Conservation (phyloP, 1,140 invertebrate genomes). For the Glossosoma conforme region DNA sequence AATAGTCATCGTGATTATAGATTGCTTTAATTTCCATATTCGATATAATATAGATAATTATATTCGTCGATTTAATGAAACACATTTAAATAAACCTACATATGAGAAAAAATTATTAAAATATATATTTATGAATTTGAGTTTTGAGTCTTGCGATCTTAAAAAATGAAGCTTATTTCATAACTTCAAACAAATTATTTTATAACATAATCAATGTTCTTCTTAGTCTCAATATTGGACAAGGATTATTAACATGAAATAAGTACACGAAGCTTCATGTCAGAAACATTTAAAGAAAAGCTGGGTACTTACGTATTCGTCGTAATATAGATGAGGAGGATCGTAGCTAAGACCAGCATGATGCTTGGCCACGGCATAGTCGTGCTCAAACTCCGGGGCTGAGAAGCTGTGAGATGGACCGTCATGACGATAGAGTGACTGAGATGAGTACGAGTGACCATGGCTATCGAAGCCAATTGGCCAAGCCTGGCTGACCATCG, state of each 20-base stretch:
- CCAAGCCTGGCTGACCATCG: slow-evolving; percentile 5
- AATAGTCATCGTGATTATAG: too few species aligned
- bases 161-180: too few species aligned
- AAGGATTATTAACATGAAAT: not conserved
- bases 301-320: slow-evolving; percentile 33
- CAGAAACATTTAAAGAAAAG: not conserved
- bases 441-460: slow-evolving; percentile 22
- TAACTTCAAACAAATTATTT: too few species aligned
- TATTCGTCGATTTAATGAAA: too few species aligned
- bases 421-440: slow-evolving; percentile 24
- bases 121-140: too few species aligned
- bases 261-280: not conserved
- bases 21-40: too few species aligned
- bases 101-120: not conserved
- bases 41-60: too few species aligned
- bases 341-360: not conserved
- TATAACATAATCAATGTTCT: too few species aligned
- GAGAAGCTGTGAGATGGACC: slow-evolving; percentile 26
- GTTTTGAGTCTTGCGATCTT: too few species aligned
- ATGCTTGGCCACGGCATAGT: not conserved
- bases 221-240: too few species aligned
- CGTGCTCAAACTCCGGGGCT: slow-evolving; percentile 16
- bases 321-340: slow-evolving; percentile 2
- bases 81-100: too few species aligned
- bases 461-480: slow-evolving; percentile 11